Conservation (phyloP, 2,113 vertebrate species). For the Calyptommatus sinebrachiatus region DNA sequence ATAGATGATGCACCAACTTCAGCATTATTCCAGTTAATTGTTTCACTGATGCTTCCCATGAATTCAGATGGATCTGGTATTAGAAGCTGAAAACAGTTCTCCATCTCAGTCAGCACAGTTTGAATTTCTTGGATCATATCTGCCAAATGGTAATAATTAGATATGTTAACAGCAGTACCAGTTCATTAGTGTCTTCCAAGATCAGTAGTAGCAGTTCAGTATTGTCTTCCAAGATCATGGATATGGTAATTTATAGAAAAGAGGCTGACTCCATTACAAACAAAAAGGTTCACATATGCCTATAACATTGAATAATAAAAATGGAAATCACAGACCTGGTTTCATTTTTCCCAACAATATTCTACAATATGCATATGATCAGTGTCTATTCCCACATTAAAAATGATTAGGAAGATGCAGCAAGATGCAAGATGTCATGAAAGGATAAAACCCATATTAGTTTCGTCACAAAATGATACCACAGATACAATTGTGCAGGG, state of each 20-base stretch:
- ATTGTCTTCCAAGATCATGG: background rate
- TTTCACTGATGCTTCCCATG: background rate
- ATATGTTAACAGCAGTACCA: background rate
- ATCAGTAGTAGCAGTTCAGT: constrained; percentile 8
- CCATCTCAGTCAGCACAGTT: constrained; percentile 81
- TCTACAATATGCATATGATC: background rate
- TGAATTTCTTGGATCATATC: constrained; percentile 79
- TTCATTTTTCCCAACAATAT: background rate
- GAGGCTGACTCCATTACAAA: background rate
- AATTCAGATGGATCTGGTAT: constrained; percentile 75
- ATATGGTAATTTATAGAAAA: background rate
- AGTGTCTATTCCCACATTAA: background rate
- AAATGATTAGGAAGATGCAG: background rate
- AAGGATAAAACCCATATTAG: background rate
- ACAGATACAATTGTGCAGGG: background rate
- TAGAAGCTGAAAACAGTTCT: constrained; percentile 85
- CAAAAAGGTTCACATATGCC: background rate
- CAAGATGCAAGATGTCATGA: background rate
- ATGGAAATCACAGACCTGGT: background rate
- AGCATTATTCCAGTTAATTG: too few species aligned
- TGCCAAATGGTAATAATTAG: constrained; percentile 48
- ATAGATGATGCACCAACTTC: too few species aligned
- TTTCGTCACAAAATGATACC: too few species aligned
- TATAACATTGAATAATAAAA: background rate
- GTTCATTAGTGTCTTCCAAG: constrained; percentile 24